Conservation (phyloP, 2,888 invertebrate genomes). For the Seira ritae region DNA sequence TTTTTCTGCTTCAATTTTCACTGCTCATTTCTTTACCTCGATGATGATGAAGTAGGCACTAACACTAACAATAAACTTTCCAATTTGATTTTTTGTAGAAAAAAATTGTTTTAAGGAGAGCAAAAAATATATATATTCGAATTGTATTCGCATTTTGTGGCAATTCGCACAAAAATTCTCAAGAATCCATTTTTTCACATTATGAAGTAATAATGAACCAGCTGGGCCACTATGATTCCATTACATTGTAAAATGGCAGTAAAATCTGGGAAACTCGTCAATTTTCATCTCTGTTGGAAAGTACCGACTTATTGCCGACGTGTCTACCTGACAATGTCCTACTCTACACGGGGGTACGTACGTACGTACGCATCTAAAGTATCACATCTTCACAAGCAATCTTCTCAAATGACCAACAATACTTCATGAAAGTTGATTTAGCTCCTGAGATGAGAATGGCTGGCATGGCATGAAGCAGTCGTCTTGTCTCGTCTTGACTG, state of each 20-base stretch:
- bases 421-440: no score
- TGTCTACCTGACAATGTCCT: background rate
- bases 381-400: background rate
- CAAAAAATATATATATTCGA: background rate
- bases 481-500: slow-evolving; percentile 36
- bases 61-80: slow-evolving; percentile 29
- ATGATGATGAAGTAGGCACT: slow-evolving; percentile 5
- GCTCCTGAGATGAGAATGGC: background rate
- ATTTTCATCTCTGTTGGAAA: slow-evolving; percentile 43
- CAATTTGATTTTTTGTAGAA: slow-evolving; percentile 47
- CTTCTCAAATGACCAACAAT: no score
- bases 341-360: no score
- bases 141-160: background rate
- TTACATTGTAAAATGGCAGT: slow-evolving; percentile 43
- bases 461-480: slow-evolving; percentile 15
- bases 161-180: slow-evolving; percentile 21
- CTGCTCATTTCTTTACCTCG: slow-evolving; percentile 1
- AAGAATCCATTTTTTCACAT: slow-evolving; percentile 7
- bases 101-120: slow-evolving; percentile 1
- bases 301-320: slow-evolving; percentile 13
- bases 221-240: slow-evolving; percentile 32
- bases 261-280: slow-evolving; percentile 44
- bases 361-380: no score
- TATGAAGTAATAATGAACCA: slow-evolving; percentile 44
- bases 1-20: slow-evolving; percentile 43